Base-by-base conservation (phyloP, 1,140 invertebrate species). In the Drosophila elegans region DNA sequence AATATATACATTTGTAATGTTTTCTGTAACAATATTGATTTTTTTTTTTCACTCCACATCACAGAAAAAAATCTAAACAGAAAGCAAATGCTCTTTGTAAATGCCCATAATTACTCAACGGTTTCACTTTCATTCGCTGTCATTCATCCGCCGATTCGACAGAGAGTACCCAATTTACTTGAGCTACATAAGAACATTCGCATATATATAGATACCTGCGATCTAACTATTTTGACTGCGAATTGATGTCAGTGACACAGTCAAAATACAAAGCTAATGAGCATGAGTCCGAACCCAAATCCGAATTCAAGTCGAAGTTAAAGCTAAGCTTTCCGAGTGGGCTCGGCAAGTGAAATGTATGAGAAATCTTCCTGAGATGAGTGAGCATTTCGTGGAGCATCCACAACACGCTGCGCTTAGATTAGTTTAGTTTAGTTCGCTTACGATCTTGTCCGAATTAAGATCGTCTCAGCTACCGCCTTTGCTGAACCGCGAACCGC, bases 241-340 rank as follows among this genome's bases (percentile, higher is more conserved):
- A 82, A 82, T 79, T 88, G 83, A 79, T 86, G 83, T 86, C 83
- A 86, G 69, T 88, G 79, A 88, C 76, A 89, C 75, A 79, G 60
- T 68, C 56, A 42, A 78, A 57, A 78, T 55, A 25, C 55, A 32
- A 38, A 63, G 42, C 38, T 9, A 21, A 54, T 32, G 32, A 60
- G 29, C 56, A 6, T 29, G 10, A 61, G 11, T 38, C 21, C 29
- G 60, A 63, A 13, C 9, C 38, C 53, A 11, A 32, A 16, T 42
- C 54, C 61, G 55, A 63, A 38, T 41, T 45, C 54, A 56, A 55
- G 53, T 51, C 59, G 25, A 27, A 61, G 34, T 51, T 7, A 27
- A 60, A 76, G 45, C 56, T 39, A 29, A 56, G 80, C 81, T 91
- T 88, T 67, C 74, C 61, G 77, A 61, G 80, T 69, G 57, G 66